These are phyloP conservation scores for Cairina moschata DNA, from an alignment of 2,113 vertebrate species.

Conservation along the genomic window DNA sequence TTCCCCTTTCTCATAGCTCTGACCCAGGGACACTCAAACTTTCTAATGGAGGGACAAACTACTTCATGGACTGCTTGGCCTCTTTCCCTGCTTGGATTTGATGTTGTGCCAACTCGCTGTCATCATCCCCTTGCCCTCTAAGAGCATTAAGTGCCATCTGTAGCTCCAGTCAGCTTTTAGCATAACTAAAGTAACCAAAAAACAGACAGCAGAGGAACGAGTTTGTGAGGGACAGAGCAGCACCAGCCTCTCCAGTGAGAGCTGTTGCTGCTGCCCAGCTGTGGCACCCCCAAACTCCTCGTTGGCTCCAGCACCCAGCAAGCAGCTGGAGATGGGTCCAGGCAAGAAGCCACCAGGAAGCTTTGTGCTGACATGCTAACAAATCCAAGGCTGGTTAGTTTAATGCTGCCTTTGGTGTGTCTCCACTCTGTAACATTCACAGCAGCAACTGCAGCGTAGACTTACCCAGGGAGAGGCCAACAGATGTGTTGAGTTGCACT, in stretches of 20 bases:
- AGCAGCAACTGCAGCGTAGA: background rate
- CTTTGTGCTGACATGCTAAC: background rate
- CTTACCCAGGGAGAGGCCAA: conserved; percentile 44
- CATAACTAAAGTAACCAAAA: background rate
- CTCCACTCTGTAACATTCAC: conserved; percentile 39
- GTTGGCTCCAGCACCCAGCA: background rate
- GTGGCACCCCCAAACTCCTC: background rate
- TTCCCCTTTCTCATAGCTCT: background rate
- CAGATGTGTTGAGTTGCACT: conserved; percentile 58
- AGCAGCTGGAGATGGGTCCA: background rate
- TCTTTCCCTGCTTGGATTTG: background rate
- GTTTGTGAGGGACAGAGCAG: background rate
- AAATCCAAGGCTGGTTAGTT: conserved; percentile 63
- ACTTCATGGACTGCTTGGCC: background rate
- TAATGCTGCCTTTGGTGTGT: conserved; percentile 25
- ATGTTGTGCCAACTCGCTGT: background rate
- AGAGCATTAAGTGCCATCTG: background rate
- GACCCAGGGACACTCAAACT: background rate
- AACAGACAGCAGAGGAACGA: background rate
- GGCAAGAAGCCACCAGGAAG: background rate
- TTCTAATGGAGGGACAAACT: background rate
- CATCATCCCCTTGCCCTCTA: background rate
- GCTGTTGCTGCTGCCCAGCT: background rate
- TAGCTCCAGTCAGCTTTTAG: background rate
- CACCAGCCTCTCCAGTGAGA: background rate